Percentiles rank a stretch among this genome's conserved stretches.
Evolutionary conservation across 2,888 invertebrate genomes (phyloP).

Genomic region (Philonicus albiceps): DNA sequence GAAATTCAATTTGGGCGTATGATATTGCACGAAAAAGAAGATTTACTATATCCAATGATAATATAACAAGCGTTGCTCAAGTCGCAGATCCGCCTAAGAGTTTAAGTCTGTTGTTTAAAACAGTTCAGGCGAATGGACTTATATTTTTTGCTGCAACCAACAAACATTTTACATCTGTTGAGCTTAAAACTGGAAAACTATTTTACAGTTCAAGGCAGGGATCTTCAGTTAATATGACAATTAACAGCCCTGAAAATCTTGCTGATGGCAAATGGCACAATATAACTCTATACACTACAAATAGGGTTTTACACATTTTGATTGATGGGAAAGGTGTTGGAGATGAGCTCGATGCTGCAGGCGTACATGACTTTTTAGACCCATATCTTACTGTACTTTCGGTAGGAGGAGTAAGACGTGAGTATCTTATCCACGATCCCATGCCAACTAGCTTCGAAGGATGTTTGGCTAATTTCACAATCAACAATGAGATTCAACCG

Average conservation of each 20-base stretch:
- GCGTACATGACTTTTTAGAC: slow-evolving; percentile 91
- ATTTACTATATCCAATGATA: slow-evolving; percentile 56
- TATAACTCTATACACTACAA: slow-evolving; percentile 76
- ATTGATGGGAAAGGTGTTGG: slow-evolving; percentile 77
- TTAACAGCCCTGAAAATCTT: slow-evolving; percentile 68
- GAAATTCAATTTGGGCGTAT: slow-evolving; percentile 74
- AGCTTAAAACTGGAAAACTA: slow-evolving; percentile 78
- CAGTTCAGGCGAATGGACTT: slow-evolving; percentile 78
- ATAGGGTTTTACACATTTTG: slow-evolving; percentile 74
- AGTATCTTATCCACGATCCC: slow-evolving; percentile 66
- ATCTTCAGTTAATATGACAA: slow-evolving; percentile 83
- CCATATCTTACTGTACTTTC: slow-evolving; percentile 84
- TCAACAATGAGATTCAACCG: slow-evolving; percentile 90
- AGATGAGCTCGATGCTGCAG: slow-evolving; percentile 85
- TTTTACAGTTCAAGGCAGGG: slow-evolving; percentile 83
- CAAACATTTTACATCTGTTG: slow-evolving; percentile 84
- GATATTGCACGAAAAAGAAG: slow-evolving; percentile 59
- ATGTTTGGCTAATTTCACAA: slow-evolving; percentile 86
- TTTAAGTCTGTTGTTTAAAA: slow-evolving; percentile 82
- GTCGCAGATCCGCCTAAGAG: slow-evolving; percentile 71
- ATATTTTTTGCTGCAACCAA: slow-evolving; percentile 88
- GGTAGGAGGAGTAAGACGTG: slow-evolving; percentile 78
- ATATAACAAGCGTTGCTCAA: slow-evolving; percentile 59
- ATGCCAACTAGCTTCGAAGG: slow-evolving; percentile 80
- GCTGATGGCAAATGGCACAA: slow-evolving; percentile 92